Evolutionary conservation across 2,888 invertebrate species (phyloP).

Genomic region (Octonoba sinensis): DNA sequence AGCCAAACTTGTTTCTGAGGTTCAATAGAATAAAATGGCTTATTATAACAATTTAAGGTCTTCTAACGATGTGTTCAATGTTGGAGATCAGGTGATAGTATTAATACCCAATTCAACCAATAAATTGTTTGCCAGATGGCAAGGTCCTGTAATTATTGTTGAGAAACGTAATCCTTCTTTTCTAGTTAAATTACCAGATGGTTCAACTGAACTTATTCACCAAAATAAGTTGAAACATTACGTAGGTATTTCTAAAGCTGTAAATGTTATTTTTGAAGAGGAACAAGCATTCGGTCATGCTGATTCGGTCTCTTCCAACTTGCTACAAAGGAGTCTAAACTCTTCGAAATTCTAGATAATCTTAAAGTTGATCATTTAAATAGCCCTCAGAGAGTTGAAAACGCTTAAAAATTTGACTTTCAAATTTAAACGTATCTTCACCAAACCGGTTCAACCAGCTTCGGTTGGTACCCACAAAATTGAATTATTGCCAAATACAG

Average conservation of each 20-base stretch:
- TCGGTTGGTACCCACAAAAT: not conserved
- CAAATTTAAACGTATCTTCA: not conserved
- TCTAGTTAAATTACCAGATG: not conserved
- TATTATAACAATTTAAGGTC: no score
- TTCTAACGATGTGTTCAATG: no score
- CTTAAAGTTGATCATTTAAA: no score
- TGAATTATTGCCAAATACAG: constrained; percentile 3
- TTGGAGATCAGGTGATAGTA: not conserved
- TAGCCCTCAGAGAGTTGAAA: not conserved
- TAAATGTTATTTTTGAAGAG: constrained; percentile 24
- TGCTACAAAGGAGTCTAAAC: no score
- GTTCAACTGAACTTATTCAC: not conserved
- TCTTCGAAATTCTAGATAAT: no score
- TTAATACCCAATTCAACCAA: not conserved
- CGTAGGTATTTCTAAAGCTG: not conserved
- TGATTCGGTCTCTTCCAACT: no score
- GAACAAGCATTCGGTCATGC: not conserved
- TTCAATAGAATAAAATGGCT: no score
- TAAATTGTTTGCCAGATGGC: constrained; percentile 8
- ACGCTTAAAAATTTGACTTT: not conserved
- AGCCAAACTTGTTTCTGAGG: no score
- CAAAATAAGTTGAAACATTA: constrained; percentile 4
- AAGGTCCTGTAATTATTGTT: constrained; percentile 2
- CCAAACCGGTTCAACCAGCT: not conserved
- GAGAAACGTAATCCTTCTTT: not conserved